These are phyloP conservation scores for Tadarida brasiliensis DNA, from an alignment of 2,797 vertebrate genomes.

Conservation along the genomic window DNA sequence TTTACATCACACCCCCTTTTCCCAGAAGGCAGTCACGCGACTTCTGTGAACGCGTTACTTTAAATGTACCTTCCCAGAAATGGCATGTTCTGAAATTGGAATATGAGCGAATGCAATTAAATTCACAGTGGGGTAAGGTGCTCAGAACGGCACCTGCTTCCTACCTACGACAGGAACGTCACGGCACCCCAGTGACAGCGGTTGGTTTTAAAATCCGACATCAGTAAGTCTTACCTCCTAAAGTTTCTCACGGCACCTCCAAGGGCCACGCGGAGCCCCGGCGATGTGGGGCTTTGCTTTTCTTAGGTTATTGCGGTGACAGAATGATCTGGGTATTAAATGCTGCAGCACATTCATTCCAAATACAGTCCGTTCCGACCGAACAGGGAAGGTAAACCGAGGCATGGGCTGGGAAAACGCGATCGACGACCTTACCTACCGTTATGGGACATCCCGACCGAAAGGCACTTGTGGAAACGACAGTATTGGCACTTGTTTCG, in stretches of 20 bases:
- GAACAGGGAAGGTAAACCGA: fast-evolving
- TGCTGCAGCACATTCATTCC: fast-evolving
- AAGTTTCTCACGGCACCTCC: neutral
- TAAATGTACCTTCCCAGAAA: fast-evolving
- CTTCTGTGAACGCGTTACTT: fast-evolving
- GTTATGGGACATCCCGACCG: constrained; percentile 99
- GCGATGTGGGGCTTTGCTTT: fast-evolving
- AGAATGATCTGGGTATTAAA: fast-evolving
- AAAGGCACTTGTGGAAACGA: constrained; percentile 99
- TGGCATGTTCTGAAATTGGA: neutral
- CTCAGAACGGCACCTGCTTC: neutral
- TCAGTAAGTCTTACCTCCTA: fast-evolving
- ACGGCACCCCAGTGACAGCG: neutral
- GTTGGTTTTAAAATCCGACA: fast-evolving
- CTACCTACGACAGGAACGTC: fast-evolving
- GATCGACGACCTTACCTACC: constrained; percentile 90
- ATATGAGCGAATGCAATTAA: fast-evolving
- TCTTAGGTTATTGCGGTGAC: neutral
- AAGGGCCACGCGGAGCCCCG: fast-evolving
- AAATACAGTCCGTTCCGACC: fast-evolving
- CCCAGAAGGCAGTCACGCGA: neutral
- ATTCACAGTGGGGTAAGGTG: fast-evolving
- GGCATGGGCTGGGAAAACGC: fast-evolving
- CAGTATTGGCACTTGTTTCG: constrained; percentile 99
- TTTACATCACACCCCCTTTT: fast-evolving